These are phyloP conservation scores for Tympanoctomys barrerae DNA, from an alignment of 2,797 vertebrate genomes.

Conservation along the genomic window DNA sequence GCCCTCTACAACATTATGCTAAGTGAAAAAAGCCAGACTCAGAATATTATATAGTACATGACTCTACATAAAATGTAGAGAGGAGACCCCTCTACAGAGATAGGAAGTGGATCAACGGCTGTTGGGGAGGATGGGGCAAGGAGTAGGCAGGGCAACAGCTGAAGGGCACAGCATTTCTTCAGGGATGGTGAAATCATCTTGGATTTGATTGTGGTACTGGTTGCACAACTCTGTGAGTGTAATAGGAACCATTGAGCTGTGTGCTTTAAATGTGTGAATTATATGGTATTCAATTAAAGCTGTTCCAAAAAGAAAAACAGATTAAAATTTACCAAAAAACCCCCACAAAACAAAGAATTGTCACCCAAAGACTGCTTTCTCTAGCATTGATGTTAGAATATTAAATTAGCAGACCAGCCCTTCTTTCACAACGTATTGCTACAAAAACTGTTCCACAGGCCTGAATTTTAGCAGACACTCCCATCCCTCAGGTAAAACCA, in stretches of 20 bases:
- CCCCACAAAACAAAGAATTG: too few relatives aligned
- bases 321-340: background rate
- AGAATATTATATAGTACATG: accelerated
- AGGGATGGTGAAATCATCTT: background rate
- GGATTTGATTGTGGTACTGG: background rate
- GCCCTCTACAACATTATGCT: background rate
- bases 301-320: background rate
- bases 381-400: background rate
- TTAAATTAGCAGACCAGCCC: background rate
- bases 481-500: background rate
- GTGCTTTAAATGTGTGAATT: background rate
- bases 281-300: background rate
- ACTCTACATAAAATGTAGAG: background rate
- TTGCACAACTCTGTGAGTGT: background rate
- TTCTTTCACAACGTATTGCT: background rate
- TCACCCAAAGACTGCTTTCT: background rate
- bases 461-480: background rate
- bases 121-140: background rate
- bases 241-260: background rate
- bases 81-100: too few relatives aligned
- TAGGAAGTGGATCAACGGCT: background rate
- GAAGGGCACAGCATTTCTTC: background rate
- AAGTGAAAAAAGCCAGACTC: background rate
- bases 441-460: background rate
- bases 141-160: background rate